A percentile compares a stretch with the other conserved stretches of the same genome.
These are phyloP conservation scores for Chascanopsetta lugubris DNA, from an alignment of 2,113 vertebrate genomes.

Conservation along the genomic window DNA sequence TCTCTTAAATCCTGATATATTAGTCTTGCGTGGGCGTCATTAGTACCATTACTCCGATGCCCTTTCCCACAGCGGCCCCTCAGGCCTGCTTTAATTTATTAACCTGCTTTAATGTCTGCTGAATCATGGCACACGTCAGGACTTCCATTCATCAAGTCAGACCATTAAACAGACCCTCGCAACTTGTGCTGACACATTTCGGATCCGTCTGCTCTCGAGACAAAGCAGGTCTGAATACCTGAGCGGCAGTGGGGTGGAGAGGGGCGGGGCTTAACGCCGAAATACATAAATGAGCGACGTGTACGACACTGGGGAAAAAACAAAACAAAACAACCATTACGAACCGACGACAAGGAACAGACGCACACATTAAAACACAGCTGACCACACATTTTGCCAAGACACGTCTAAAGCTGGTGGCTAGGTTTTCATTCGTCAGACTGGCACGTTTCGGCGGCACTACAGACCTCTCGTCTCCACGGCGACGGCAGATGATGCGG, in stretches of 20 bases:
- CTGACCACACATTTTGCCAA: conserved; percentile 66
- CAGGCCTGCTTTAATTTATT: conserved; percentile 71
- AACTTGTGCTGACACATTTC: conserved; percentile 51
- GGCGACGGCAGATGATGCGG: conserved; percentile 46
- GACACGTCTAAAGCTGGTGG: conserved; percentile 69
- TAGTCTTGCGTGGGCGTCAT: conserved; percentile 63
- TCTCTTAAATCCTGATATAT: conserved; percentile 67
- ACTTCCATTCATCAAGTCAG: conserved; percentile 67
- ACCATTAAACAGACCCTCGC: conserved; percentile 59
- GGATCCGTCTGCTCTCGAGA: conserved; percentile 37
- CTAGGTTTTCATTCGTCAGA: conserved; percentile 62
- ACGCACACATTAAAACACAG: conserved; percentile 63
- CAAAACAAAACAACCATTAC: conserved; percentile 56
- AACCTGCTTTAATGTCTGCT: conserved; percentile 74
- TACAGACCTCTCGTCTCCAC: conserved; percentile 53
- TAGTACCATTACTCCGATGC: conserved; percentile 69
- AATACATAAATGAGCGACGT: conserved; percentile 60
- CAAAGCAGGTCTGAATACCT: conserved; percentile 61
- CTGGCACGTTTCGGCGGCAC: conserved; percentile 69
- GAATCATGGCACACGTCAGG: conserved; percentile 67
- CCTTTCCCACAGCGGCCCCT: conserved; percentile 66
- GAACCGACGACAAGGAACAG: conserved; percentile 63
- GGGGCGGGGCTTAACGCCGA: conserved; percentile 25
- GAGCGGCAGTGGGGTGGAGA: no score
- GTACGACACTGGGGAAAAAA: conserved; percentile 45